These are phyloP conservation scores for Genyomyrus donnyi DNA, from an alignment of 2,113 vertebrate genomes.

Conservation along the genomic window DNA sequence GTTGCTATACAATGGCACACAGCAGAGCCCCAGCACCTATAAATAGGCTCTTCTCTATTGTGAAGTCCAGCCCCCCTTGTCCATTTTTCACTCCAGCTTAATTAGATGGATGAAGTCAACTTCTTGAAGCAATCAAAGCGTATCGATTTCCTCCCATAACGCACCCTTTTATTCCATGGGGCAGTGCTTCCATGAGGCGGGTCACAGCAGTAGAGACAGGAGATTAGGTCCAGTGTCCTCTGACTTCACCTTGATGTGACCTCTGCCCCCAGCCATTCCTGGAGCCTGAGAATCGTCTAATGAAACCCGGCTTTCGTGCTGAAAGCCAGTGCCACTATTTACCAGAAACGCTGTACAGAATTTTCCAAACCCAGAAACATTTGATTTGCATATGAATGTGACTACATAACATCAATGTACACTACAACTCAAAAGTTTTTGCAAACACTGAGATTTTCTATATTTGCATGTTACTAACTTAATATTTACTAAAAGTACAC, in stretches of 20 bases:
- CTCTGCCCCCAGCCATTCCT: background rate
- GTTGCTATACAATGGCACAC: slow-evolving; percentile 25
- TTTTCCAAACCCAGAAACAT: background rate
- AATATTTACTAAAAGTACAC: too few species aligned
- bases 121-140: slow-evolving; percentile 39
- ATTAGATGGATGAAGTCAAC: slow-evolving; percentile 38
- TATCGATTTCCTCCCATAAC: slow-evolving; percentile 31
- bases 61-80: slow-evolving; percentile 18
- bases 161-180: slow-evolving; percentile 36
- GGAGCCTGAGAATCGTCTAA: background rate
- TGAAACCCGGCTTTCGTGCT: background rate
- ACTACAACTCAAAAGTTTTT: too few species aligned
- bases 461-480: too few species aligned
- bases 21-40: slow-evolving; percentile 27
- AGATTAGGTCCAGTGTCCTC: background rate
- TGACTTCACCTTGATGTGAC: background rate
- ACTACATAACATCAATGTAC: background rate
- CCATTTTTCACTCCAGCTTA: slow-evolving; percentile 27
- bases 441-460: too few species aligned
- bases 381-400: background rate
- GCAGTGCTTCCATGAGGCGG: background rate
- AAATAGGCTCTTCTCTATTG: slow-evolving; percentile 26
- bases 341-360: background rate
- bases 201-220: slow-evolving; percentile 7
- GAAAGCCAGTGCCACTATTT: background rate